A percentile compares a stretch with the other conserved stretches of the same genome.
These are phyloP conservation scores for Tiliacea citrago DNA, from an alignment of 2,888 invertebrate genomes.

Conservation along the genomic window DNA sequence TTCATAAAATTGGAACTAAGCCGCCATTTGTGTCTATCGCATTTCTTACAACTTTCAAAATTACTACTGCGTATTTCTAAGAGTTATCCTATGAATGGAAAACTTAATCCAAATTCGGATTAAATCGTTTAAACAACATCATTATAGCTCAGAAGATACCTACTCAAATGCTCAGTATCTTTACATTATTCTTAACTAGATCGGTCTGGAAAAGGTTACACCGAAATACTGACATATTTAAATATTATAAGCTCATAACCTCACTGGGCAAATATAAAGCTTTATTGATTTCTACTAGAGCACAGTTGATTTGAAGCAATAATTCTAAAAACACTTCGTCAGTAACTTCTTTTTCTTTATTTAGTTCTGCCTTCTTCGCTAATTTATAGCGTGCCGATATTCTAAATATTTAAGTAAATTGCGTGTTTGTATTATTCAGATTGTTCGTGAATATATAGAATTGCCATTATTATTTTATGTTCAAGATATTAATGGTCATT, in stretches of 20 bases:
- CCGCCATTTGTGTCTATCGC: background rate
- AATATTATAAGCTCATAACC: too few species aligned
- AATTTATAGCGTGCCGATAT: slow-evolving; percentile 2
- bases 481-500: slow-evolving; percentile 39
- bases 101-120: too few species aligned
- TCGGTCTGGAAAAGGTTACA: background rate
- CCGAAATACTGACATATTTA: too few species aligned
- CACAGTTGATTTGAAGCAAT: slow-evolving; percentile 14
- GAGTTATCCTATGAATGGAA: background rate
- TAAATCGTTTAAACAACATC: background rate
- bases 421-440: slow-evolving; percentile 17
- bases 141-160: background rate
- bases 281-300: background rate
- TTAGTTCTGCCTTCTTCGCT: background rate
- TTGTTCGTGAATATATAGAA: background rate
- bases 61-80: background rate
- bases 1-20: background rate
- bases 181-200: background rate
- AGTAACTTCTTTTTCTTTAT: background rate
- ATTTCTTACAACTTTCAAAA: background rate
- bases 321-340: background rate
- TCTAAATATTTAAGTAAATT: slow-evolving; percentile 4
- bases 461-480: slow-evolving; percentile 28
- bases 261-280: background rate
- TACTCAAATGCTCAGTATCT: background rate